Base-by-base conservation (phyloP, 2,113 vertebrate species). In the Leptocoma aspasia region DNA sequence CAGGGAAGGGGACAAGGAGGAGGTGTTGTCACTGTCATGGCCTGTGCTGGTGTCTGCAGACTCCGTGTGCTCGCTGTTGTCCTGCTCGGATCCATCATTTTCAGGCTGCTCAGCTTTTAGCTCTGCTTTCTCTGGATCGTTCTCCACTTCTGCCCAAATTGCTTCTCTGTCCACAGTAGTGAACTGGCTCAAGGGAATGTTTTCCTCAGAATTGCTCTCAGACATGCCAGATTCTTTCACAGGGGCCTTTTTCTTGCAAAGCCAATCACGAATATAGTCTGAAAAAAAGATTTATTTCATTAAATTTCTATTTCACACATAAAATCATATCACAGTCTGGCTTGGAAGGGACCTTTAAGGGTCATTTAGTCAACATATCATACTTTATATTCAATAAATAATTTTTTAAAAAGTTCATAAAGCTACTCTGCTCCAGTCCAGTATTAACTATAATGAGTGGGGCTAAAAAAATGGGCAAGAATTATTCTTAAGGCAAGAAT, bases 141-240 rank as follows among this genome's bases (percentile, higher is more conserved):
- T 97, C 83, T 99, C 99, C 77, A 99, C 98, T 92, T 99, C 98
- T 3, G 97, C 98, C 99, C 99, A 99, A 94, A 99, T 97, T 33
- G 98, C 98, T 87, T 99, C 99, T 14, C 99, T 98, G 75, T 99
- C 99, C 90, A 99, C 98, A 0, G 99, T 90, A 37, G 98, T 98
- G 68, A 98, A 96, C 75, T 98, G 97, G 96, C 96, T 98, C 71
- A 98, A 68, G 7, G 96, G 95, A 37, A 97, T 83, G 69, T 95
- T 97, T 53, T 98, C 98, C 52, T 99, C 98, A 0, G 98, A 95
- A 84, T 88, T 65, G 26, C 95, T 95, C 39, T 97, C 98, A 0
- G 82, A 86, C 2, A 73, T 91, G 2, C 94, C 95, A 7, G 93
- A 77, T 19, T 97, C 96, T 82, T 94, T 98, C 79, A 95, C 94